Evolutionary conservation across 2,113 vertebrate species (phyloP), one percentile per base, ranked within the genome.

Genomic region (Thryonomys swinderianus): DNA sequence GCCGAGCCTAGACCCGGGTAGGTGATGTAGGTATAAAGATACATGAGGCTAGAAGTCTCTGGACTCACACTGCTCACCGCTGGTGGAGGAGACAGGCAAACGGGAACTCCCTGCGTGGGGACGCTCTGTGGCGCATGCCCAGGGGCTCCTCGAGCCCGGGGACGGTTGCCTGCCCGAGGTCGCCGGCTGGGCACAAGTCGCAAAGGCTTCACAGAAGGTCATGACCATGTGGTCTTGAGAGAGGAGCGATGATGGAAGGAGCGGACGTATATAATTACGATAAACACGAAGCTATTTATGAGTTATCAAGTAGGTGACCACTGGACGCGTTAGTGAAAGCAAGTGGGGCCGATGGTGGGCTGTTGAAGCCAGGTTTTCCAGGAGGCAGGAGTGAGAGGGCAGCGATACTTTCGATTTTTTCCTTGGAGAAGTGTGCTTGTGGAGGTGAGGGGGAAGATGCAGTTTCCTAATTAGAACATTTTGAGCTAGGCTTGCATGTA

Each of bases 181-280:
- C 0, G 0, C 62, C 11, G 11, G 4, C 40, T 51, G 30, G 64
- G 10, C 1, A 0, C 18, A 61, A 40, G 10, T 57, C 45, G 45
- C 37, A 59, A 53, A 61, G 27, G 20, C 27, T 71, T 94, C 71
- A 5, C 1, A 40, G 64, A 66, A 61, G n/a, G 66, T 53, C 64
- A n/a, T 40, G 17, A 8, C 42, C 32, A 42, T 14, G 8, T 1
- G 48, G n/a, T 84, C 71, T 48, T 16, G 7, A 83, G 55, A 59
- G n/a, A 45, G 17, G 11, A 45, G 25, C n/a, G 37, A 76, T 7
- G 20, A 42, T 23, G 18, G 16, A n/a, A 81, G 32, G 73, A 8
- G 27, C 32, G 32, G 16, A 42, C 1, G 16, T n/a, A 0, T 16
- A 37, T 67, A 48, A 62, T 1, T 10, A 25, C 37, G 42, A 13